Conservation (phyloP, 2,113 vertebrate species). For the Willisornis vidua region DNA sequence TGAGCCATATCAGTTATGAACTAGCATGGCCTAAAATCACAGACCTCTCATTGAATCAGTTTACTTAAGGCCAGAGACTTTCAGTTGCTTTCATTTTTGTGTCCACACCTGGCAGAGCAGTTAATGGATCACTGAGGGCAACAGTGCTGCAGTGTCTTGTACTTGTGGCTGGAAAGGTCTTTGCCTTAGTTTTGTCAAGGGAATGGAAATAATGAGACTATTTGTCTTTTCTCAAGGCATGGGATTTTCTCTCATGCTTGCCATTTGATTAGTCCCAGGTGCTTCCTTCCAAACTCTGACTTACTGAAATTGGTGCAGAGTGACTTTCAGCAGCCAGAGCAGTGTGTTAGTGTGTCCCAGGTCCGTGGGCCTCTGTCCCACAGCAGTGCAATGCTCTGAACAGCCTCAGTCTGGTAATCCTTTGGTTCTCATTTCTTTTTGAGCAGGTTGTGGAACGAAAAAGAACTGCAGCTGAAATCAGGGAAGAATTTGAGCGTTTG, state of each 20-base stretch:
- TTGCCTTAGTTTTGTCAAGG: not conserved
- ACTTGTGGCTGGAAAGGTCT: not conserved
- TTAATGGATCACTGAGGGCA: not conserved
- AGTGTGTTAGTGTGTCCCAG: fast-evolving
- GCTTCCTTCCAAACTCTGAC: not conserved
- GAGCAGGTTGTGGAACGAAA: constrained; percentile 92
- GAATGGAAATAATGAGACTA: not conserved
- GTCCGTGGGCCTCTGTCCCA: not conserved
- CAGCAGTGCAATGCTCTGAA: not conserved
- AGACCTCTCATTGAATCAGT: not conserved
- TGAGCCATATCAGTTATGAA: not conserved
- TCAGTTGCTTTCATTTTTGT: not conserved
- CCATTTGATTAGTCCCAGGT: not conserved
- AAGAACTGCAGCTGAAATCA: constrained; percentile 92
- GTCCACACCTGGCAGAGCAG: not conserved
- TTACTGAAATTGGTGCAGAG: not conserved
- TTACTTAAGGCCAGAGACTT: not conserved
- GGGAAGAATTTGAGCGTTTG: constrained; percentile 95
- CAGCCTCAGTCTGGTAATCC: not conserved
- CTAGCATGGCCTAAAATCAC: not conserved
- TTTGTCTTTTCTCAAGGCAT: not conserved
- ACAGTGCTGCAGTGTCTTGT: not conserved
- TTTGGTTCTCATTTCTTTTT: not conserved
- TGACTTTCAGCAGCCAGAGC: not conserved
- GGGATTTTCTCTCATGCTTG: not conserved